phyloP scores from a whole-genome alignment of 2,888 invertebrate species.

The Pegoplata infirma region DNA sequence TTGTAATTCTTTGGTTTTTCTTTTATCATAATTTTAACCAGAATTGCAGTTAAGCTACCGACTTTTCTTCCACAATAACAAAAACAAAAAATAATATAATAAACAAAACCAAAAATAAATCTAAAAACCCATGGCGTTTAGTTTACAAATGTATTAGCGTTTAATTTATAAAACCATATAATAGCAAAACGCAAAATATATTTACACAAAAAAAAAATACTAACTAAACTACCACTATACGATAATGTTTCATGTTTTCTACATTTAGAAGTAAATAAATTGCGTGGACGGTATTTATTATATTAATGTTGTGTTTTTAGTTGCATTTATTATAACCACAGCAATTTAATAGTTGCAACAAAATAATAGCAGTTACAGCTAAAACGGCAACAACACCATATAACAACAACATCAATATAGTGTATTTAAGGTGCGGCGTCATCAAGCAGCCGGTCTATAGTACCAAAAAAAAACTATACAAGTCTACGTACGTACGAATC shows the following conservation, averaged over 20 bases:
- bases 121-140: constrained; percentile 51
- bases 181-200: constrained; percentile 42
- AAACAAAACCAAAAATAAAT: constrained; percentile 28
- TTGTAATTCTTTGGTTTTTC: constrained; percentile 3
- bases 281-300: constrained; percentile 77
- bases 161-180: constrained; percentile 24
- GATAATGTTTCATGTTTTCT: constrained; percentile 33
- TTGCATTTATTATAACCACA: constrained; percentile 64
- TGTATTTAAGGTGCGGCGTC: constrained; percentile 62
- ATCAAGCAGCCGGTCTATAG: constrained; percentile 59
- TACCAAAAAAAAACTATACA: constrained; percentile 19
- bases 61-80: constrained; percentile 5
- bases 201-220: constrained; percentile 11
- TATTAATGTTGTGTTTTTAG: constrained; percentile 67
- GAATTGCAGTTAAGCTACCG: constrained; percentile 42
- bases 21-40: constrained; percentile 26
- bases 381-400: constrained; percentile 21
- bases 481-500: constrained; percentile 22
- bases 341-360: constrained; percentile 58
- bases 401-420: constrained; percentile 53
- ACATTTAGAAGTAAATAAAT: constrained; percentile 65
- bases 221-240: constrained; percentile 27
- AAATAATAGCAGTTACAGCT: constrained; percentile 25
- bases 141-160: constrained; percentile 48
- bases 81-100: constrained; percentile 7